These are phyloP conservation scores for Chironex yamaguchii DNA, from an alignment of 30 jellyfish, hydroid and myxozoan species.

Conservation along the genomic window DNA sequence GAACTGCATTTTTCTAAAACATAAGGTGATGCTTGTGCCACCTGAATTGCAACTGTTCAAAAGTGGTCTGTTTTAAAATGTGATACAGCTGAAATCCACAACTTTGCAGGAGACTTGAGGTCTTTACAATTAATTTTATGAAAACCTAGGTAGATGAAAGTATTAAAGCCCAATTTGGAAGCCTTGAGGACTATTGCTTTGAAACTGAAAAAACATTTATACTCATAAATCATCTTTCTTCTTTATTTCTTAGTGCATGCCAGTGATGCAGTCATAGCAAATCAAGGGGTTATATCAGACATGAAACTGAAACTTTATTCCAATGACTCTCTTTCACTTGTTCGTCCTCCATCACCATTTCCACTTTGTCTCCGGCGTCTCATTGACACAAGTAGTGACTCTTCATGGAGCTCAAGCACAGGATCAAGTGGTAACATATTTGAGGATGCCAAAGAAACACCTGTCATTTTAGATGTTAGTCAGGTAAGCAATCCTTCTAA, in stretches of 20 bases:
- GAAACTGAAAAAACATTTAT: too few species aligned
- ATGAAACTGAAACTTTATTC: background rate
- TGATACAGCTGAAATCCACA: too few species aligned
- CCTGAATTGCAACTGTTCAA: too few species aligned
- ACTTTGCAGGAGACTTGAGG: too few species aligned
- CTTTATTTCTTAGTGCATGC: background rate
- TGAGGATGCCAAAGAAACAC: background rate
- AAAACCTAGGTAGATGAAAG: too few species aligned
- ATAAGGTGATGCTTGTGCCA: too few species aligned
- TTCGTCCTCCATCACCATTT: constrained; percentile 32
- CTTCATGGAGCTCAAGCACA: constrained; percentile 62
- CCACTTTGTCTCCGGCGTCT: constrained; percentile 64
- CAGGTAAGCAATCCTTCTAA: background rate
- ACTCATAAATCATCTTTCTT: too few species aligned
- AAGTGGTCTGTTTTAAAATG: too few species aligned
- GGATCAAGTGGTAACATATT: background rate
- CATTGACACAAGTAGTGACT: constrained; percentile 74
- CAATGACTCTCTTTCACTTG: background rate
- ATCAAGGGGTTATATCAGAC: background rate
- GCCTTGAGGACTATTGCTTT: too few species aligned
- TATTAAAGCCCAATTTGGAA: too few species aligned
- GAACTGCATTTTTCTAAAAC: too few species aligned
- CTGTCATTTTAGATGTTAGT: background rate
- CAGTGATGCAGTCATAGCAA: background rate
- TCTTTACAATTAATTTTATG: too few species aligned